Conservation (phyloP, 2,113 vertebrate species). For the Rhabdornis inornatus region DNA sequence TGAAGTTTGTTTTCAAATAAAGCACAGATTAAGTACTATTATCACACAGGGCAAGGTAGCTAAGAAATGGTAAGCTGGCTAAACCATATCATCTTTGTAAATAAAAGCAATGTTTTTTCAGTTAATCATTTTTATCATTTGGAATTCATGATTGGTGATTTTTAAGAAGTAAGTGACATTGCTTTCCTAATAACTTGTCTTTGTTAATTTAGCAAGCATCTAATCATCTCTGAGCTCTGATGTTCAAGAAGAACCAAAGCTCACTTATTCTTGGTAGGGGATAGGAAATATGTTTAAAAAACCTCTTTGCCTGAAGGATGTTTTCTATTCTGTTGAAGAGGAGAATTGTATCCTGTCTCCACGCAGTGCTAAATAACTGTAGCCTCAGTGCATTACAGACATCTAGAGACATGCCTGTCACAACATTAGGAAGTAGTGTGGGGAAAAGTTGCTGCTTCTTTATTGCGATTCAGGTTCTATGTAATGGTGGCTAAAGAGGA, state of each 20-base stretch:
- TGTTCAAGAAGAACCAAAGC: not conserved
- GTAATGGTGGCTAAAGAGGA: not conserved
- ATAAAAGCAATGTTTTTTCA: not conserved
- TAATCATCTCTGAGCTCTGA: not conserved
- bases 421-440: not conserved
- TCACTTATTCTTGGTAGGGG: not conserved
- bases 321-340: not conserved
- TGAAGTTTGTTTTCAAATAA: not conserved
- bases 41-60: not conserved
- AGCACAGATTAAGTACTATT: not conserved
- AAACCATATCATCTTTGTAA: not conserved
- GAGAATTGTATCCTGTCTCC: not conserved
- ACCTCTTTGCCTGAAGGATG: not conserved
- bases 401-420: not conserved
- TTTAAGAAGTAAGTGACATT: not conserved
- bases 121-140: not conserved
- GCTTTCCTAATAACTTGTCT: not conserved
- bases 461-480: not conserved
- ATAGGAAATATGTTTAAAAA: not conserved
- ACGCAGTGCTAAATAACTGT: not conserved
- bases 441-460: not conserved
- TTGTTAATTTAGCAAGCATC: not conserved
- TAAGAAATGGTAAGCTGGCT: not conserved
- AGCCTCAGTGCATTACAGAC: not conserved
- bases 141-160: not conserved